phyloP scores from a whole-genome alignment of 2,888 invertebrate species.

The Caenorhabditis panamensis region DNA sequence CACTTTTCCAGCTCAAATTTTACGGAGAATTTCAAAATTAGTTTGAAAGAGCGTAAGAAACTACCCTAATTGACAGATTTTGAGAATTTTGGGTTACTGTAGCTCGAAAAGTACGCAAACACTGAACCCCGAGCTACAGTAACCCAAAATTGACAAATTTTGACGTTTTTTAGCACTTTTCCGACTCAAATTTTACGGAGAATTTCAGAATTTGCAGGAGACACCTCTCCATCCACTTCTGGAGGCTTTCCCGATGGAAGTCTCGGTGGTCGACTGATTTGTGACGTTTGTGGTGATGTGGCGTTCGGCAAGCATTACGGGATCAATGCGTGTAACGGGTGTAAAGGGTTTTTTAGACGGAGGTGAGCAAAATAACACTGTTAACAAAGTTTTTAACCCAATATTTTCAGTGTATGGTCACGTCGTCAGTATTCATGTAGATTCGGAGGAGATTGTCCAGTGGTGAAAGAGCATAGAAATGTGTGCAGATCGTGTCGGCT shows the following conservation, averaged over 20 bases:
- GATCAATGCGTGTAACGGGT: constrained; percentile 74
- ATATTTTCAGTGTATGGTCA: constrained; percentile 71
- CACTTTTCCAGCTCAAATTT: background rate
- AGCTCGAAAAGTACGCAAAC: no score
- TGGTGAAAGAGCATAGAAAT: constrained; percentile 77
- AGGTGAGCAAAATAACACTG: constrained; percentile 35
- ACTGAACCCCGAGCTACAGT: background rate
- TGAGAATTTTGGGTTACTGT: no score
- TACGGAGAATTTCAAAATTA: background rate
- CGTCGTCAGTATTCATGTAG: constrained; percentile 76
- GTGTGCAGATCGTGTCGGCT: constrained; percentile 76
- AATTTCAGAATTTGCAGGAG: constrained; percentile 24
- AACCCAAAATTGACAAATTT: background rate
- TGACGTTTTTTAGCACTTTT: background rate
- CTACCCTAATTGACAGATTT: no score
- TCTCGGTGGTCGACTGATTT: constrained; percentile 51
- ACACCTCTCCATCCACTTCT: constrained; percentile 53
- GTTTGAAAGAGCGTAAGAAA: no score
- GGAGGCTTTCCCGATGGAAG: constrained; percentile 17
- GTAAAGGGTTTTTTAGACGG: constrained; percentile 71
- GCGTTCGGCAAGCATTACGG: constrained; percentile 75
- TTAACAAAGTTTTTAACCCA: background rate
- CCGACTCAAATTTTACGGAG: background rate
- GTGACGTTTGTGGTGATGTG: constrained; percentile 73
- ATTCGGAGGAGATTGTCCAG: constrained; percentile 77